Percentiles rank a stretch among this genome's conserved stretches.
Evolutionary conservation across 1,140 invertebrate species (phyloP).

Genomic region (Macrosteles quadrilineatus): DNA sequence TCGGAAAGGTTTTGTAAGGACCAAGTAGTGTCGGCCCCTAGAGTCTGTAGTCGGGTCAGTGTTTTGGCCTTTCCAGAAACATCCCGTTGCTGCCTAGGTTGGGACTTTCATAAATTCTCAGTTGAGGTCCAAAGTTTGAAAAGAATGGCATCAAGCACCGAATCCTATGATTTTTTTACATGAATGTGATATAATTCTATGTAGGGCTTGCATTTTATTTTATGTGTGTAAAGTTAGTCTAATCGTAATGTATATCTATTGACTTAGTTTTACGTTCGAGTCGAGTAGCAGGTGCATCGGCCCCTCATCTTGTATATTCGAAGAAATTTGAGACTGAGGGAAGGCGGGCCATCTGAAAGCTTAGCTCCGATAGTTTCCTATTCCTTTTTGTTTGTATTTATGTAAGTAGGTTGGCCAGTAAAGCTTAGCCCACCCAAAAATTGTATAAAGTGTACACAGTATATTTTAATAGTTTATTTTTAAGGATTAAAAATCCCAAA

Average conservation of each 20-base stretch:
- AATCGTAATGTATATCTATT: slow-evolving; percentile 32
- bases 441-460: slow-evolving; percentile 28
- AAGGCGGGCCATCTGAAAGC: slow-evolving; percentile 39
- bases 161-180: slow-evolving; percentile 32
- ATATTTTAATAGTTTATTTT: slow-evolving; percentile 31
- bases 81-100: slow-evolving; percentile 13
- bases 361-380: slow-evolving; percentile 18
- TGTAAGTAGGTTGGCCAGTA: slow-evolving; percentile 33
- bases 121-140: slow-evolving; percentile 25
- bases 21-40: slow-evolving; percentile 25
- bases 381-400: slow-evolving; percentile 32
- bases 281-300: slow-evolving; percentile 34
- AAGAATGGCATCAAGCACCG: slow-evolving; percentile 35
- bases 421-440: slow-evolving; percentile 30
- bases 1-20: slow-evolving; percentile 17
- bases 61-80: slow-evolving; percentile 16
- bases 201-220: slow-evolving; percentile 44
- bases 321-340: slow-evolving; percentile 44
- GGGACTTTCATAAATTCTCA: slow-evolving; percentile 10
- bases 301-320: slow-evolving; percentile 35
- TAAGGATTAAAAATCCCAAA: slow-evolving; percentile 22
- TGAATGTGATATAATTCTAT: slow-evolving; percentile 45
- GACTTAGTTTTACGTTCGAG: slow-evolving; percentile 35
- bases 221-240: slow-evolving; percentile 40
- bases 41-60: slow-evolving; percentile 5